Evolutionary conservation across 1,140 invertebrate genomes (phyloP).

Genomic region (Hylaeus anthracinus): DNA sequence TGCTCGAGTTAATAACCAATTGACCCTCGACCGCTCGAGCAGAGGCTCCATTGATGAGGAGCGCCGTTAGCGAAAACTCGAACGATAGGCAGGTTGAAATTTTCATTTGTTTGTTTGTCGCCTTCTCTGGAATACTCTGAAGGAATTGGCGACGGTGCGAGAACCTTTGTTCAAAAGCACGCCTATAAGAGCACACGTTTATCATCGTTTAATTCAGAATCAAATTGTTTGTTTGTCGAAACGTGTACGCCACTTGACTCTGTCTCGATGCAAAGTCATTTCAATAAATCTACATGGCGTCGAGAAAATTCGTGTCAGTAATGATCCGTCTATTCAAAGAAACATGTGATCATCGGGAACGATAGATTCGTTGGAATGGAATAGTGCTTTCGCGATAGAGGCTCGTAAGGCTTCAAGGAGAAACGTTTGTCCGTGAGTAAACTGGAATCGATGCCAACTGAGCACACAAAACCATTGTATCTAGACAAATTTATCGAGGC

Average conservation of each 20-base stretch:
- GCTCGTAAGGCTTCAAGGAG: background rate
- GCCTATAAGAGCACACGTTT: background rate
- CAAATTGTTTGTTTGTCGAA: slow-evolving; percentile 55
- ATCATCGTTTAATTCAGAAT: background rate
- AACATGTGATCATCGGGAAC: background rate
- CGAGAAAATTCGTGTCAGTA: slow-evolving; percentile 16
- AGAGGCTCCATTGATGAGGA: slow-evolving; percentile 73
- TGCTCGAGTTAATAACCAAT: slow-evolving; percentile 78
- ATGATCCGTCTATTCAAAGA: background rate
- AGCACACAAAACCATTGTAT: background rate
- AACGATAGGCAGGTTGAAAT: slow-evolving; percentile 28
- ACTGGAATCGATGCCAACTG: background rate
- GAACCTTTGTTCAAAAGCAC: background rate
- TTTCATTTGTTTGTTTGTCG: background rate
- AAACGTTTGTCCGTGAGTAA: background rate
- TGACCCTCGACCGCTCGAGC: slow-evolving; percentile 74
- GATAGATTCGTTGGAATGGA: background rate
- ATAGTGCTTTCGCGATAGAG: background rate
- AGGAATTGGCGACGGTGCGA: no score
- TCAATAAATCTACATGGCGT: slow-evolving; percentile 56
- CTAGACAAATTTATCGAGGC: background rate
- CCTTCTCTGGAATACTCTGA: no score
- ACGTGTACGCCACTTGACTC: slow-evolving; percentile 36
- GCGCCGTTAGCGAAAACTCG: slow-evolving; percentile 60
- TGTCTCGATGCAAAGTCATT: slow-evolving; percentile 57